A percentile compares a stretch with the other conserved stretches of the same genome.
These are phyloP conservation scores for Oncorhynchus clarkii DNA, from an alignment of 2,113 vertebrate species.

Conservation along the genomic window DNA sequence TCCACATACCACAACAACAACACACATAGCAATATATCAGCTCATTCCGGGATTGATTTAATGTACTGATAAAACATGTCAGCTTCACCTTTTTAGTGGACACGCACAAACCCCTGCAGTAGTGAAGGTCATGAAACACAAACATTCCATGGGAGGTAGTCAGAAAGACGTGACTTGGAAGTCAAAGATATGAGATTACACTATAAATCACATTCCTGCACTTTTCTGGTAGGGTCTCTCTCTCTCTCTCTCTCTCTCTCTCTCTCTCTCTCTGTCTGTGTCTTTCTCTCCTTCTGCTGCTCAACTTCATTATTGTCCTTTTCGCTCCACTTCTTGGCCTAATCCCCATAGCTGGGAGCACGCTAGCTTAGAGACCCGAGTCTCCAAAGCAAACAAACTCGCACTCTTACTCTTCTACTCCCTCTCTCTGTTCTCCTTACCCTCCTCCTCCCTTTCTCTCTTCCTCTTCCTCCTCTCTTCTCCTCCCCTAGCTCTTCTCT, in stretches of 20 bases:
- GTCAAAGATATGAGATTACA: too few species aligned
- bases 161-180: constrained; percentile 12
- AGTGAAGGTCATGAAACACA: not conserved
- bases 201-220: too few species aligned
- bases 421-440: not conserved
- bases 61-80: too few species aligned
- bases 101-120: not conserved
- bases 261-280: not conserved
- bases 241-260: not conserved
- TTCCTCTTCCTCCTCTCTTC: not conserved
- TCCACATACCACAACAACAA: not conserved
- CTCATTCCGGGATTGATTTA: not conserved
- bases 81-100: too few species aligned
- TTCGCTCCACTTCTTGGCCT: constrained; percentile 10
- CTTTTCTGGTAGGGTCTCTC: not conserved
- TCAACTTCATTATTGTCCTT: constrained; percentile 32
- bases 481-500: not conserved
- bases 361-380: not conserved
- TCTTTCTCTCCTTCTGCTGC: constrained; percentile 1
- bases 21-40: constrained; percentile 4
- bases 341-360: constrained; percentile 21
- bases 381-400: not conserved
- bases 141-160: constrained; percentile 12
- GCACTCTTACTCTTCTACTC: constrained; percentile 1
- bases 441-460: not conserved